These are phyloP conservation scores for Nycticryphes semicollaris DNA, from an alignment of 2,113 vertebrate species.

Conservation along the genomic window DNA sequence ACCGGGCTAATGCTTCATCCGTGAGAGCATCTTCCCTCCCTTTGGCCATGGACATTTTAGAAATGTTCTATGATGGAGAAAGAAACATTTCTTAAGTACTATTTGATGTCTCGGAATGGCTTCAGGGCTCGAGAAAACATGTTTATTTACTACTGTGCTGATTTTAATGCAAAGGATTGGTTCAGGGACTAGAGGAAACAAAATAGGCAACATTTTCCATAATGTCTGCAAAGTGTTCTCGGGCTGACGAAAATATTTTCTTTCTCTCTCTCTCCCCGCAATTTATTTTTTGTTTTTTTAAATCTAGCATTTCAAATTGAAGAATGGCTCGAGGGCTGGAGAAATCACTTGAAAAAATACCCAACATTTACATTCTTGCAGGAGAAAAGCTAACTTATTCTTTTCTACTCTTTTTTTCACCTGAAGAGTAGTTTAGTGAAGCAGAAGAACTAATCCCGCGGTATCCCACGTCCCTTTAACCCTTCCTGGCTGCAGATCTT, in stretches of 20 bases:
- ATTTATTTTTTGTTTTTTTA: not conserved
- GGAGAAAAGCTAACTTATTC: not conserved
- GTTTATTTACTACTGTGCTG: slow-evolving; percentile 61
- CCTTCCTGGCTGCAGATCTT: not conserved
- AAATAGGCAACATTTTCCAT: slow-evolving; percentile 54
- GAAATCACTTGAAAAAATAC: slow-evolving; percentile 28
- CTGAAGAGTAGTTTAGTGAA: not conserved
- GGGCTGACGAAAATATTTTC: slow-evolving; percentile 44
- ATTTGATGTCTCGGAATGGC: slow-evolving; percentile 45
- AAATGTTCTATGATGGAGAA: slow-evolving; percentile 42
- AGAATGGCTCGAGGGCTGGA: slow-evolving; percentile 41
- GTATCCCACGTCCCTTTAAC: not conserved
- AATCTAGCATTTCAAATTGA: slow-evolving; percentile 59
- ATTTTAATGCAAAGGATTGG: slow-evolving; percentile 55
- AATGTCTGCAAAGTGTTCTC: slow-evolving; percentile 54
- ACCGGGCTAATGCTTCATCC: not conserved
- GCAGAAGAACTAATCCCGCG: not conserved
- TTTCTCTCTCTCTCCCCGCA: not conserved
- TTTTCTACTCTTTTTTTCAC: not conserved
- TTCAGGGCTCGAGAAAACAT: slow-evolving; percentile 50
- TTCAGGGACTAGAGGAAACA: slow-evolving; percentile 40
- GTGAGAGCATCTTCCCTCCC: not conserved
- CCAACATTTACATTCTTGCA: slow-evolving; percentile 16
- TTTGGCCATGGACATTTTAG: not conserved
- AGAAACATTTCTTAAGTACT: slow-evolving; percentile 64